These are phyloP conservation scores for Drosophila simulans DNA, from an alignment of 1,140 invertebrate genomes.

Conservation along the genomic window DNA sequence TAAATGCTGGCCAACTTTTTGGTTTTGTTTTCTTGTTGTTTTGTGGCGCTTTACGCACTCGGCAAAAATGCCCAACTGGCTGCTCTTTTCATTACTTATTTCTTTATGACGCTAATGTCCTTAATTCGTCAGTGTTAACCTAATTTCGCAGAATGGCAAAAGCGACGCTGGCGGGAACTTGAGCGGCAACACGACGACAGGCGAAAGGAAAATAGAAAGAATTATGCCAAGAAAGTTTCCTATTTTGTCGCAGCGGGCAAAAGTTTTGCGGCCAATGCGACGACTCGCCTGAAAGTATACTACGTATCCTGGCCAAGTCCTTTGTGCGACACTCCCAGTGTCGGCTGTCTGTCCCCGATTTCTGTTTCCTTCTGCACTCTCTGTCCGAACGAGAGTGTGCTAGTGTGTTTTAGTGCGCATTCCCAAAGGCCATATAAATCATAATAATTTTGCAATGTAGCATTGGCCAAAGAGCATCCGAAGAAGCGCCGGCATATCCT, in stretches of 20 bases:
- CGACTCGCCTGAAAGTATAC: conserved; percentile 48
- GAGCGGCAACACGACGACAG: conserved; percentile 51
- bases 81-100: conserved; percentile 79
- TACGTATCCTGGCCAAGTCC: conserved; percentile 66
- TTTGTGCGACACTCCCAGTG: conserved; percentile 62
- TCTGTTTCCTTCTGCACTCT: conserved; percentile 11
- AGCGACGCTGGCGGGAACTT: conserved; percentile 52
- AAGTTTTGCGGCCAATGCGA: conserved; percentile 80
- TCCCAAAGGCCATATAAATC: conserved; percentile 82
- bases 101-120: conserved; percentile 83
- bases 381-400: conserved; percentile 23
- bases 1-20: conserved; percentile 20
- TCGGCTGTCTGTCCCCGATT: conserved; percentile 14
- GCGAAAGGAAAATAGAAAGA: conserved; percentile 76
- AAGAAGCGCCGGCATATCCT: conserved; percentile 68
- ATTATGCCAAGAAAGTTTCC: conserved; percentile 83
- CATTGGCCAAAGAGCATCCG: conserved; percentile 74
- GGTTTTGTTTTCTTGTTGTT: conserved; percentile 38
- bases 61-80: conserved; percentile 66
- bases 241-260: conserved; percentile 81
- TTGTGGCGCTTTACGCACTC: conserved; percentile 63
- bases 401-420: conserved; percentile 71
- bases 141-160: conserved; percentile 68
- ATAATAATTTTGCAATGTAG: conserved; percentile 83
- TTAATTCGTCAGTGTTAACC: conserved; percentile 83